Base-by-base conservation (phyloP, 2,888 invertebrate species). In the Drosophila pegasa region DNA sequence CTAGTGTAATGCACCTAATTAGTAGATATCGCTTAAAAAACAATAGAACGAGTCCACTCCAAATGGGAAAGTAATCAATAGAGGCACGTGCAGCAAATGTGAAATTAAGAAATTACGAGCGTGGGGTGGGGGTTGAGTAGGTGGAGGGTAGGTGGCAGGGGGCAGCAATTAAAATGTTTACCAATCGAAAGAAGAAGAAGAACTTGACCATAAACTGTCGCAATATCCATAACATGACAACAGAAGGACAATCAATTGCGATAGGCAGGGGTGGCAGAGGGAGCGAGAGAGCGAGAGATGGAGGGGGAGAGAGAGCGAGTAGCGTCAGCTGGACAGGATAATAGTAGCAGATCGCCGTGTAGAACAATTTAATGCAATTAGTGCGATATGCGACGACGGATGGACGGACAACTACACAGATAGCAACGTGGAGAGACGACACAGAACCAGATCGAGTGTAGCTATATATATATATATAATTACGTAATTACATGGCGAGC, bases 291-390 rank as follows among this genome's bases (percentile, higher is more conserved):
- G 22, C 14, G 22, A 18, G n/a, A 1, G 47, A n/a, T 38, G 16
- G 41, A 2, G 41, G 12, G 18, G 1, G 38, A 3, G 20, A 12
- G 20, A 1, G 41, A 25, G 43, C n/a, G 16, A 9, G 50, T 22
- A 16, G 58, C 80, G 83, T 86, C 83, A 88, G 77, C 80, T 88
- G 83, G 87, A 63, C 67, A 58, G 40, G 40, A 31, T 65, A 25
- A 22, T 40, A 45, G 48, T 5, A 43, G 40, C 35, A 55, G 73
- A 68, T 66, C 69, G 76, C 59, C 84, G 84, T 80, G 83, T 70
- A 77, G 76, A 75, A 72, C 83, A 84, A 84, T 84, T 84, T 84
- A 84, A 84, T 84, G 88, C 88, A 84, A 84, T 84, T 84, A 84
- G 83, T 84, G 84, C 69, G 83, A 83, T 83, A 87, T 74, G 81